phyloP scores from a whole-genome alignment of 1,140 invertebrate species.

The Cataglyphis hispanica region DNA sequence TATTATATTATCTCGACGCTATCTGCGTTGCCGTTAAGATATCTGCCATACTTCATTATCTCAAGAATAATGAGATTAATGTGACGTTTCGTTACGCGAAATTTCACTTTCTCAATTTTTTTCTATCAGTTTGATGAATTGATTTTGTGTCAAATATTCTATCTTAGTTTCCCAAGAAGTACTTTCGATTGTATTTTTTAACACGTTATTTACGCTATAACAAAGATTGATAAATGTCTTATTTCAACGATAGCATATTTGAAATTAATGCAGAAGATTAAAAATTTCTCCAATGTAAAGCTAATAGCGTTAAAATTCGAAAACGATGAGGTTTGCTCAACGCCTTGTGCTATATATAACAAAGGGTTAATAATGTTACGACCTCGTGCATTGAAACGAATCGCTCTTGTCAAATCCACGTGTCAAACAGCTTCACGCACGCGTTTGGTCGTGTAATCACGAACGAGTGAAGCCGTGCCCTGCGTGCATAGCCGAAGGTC shows the following conservation, averaged over 20 bases:
- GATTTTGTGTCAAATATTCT: background rate
- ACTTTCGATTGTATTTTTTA: background rate
- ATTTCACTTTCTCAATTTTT: background rate
- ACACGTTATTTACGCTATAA: background rate
- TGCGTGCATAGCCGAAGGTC: conserved; percentile 71
- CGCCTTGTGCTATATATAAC: background rate
- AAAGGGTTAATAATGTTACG: conserved; percentile 12
- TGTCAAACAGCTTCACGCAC: conserved; percentile 42
- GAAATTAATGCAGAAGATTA: background rate
- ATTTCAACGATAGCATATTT: background rate
- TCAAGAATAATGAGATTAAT: background rate
- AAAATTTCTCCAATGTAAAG: background rate
- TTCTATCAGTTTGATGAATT: background rate
- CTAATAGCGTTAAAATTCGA: background rate
- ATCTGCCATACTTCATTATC: conserved; percentile 18
- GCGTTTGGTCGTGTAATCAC: conserved; percentile 35
- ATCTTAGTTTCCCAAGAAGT: background rate
- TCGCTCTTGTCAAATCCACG: conserved; percentile 13
- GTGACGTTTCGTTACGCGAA: background rate
- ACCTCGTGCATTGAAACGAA: conserved; percentile 15
- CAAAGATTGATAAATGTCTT: conserved; percentile 2
- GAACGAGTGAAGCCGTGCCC: conserved; percentile 32
- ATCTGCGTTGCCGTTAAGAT: conserved; percentile 21
- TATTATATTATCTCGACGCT: conserved; percentile 15
- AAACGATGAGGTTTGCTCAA: background rate